Base-by-base conservation (phyloP, 1,140 invertebrate genomes). In the Gonioctena quinquepunctata region DNA sequence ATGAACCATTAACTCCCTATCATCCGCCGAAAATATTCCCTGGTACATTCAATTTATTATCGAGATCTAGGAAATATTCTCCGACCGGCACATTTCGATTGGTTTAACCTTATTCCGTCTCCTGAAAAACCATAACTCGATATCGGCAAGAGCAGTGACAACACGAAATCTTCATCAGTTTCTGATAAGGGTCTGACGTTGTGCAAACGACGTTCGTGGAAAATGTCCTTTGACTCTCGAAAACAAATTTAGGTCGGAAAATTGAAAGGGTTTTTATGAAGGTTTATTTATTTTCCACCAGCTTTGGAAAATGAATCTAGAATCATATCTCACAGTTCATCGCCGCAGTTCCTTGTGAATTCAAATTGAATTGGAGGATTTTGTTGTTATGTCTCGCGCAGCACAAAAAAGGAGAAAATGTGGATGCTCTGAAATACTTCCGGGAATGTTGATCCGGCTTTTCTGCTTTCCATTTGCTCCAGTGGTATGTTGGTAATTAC, bases 181-280 rank as follows among this genome's bases (percentile, higher is more conserved):
- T 59, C 56, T 59, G 56, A 59, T 59, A 26, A 59, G 56, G 56
- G 56, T 59, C 16, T 13, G 25, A 59, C 56, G 23, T 22, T 59
- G 56, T 16, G 56, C 6, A 59, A 42, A n/a, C 33, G 16, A 4
- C 13, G 8, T 42, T n/a, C 16, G 33, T 4, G 33, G 33, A n/a
- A 42, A 42, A 42, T n/a, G 33, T 42, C 11, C 28, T 42, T 8
- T 42, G 28, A 42, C 11, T 42, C 33, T n/a, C 33, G 7, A 42
- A n/a, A n/a, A 42, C 33, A 42, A 42, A 42, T 42, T 42, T n/a
- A 8, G 7, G 33, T 42, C 33, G 13, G 33, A 42, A 42, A 42
- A 42, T 3, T 3, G 33, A 42, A 42, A 8, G 33, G 33, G 11
- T 42, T 42, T 42, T 42, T 42, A 42, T 42, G 33, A n/a, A 42